A percentile compares a stretch with the other conserved stretches of the same genome.
phyloP scores from a whole-genome alignment of 2,797 vertebrate species.

The Acestrorhynchus altus region DNA sequence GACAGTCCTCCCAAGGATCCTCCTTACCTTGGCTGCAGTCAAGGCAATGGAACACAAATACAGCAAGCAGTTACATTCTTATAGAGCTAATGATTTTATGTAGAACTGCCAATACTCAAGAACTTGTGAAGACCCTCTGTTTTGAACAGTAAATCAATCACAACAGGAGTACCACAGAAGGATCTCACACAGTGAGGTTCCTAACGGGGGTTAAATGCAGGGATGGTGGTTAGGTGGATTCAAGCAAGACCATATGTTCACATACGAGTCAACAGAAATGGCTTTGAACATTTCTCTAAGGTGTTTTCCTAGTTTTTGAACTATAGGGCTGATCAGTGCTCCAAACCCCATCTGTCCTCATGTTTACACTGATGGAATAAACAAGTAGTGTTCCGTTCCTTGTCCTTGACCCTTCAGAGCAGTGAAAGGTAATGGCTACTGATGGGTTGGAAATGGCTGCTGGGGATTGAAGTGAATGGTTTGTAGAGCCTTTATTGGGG shows the following conservation, averaged over 20 bases:
- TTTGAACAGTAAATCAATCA: neutral
- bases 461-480: conserved; percentile 52
- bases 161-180: too few species aligned
- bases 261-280: neutral
- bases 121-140: neutral
- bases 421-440: conserved; percentile 52
- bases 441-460: conserved; percentile 57
- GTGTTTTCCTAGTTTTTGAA: conserved; percentile 13
- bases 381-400: conserved; percentile 45
- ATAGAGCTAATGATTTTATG: too few species aligned
- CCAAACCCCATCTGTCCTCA: conserved; percentile 18
- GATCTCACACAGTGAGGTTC: neutral
- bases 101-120: too few species aligned
- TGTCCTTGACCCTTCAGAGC: conserved; percentile 57
- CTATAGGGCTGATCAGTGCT: neutral
- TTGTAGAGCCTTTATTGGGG: conserved; percentile 49
- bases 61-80: too few species aligned
- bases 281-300: conserved; percentile 5
- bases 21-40: too few species aligned
- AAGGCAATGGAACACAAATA: too few species aligned
- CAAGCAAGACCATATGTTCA: neutral
- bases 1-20: too few species aligned
- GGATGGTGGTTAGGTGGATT: neutral
- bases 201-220: neutral
- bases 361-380: conserved; percentile 46